phyloP scores from a whole-genome alignment of 2,113 vertebrate species.

The Antechinus flavipes region DNA sequence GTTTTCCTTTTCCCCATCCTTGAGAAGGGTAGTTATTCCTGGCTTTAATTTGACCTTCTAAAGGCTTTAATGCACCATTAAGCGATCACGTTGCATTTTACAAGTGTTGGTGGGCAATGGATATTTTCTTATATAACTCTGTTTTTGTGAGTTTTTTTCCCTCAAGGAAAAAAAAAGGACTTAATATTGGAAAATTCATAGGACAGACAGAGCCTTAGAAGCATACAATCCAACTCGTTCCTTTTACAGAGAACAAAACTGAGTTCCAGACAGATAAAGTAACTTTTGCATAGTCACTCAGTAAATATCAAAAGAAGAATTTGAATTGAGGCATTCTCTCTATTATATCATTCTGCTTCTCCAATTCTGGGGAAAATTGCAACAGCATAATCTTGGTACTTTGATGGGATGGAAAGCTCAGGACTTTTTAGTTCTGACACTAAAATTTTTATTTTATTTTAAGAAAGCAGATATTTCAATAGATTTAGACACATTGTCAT shows the following conservation, averaged over 20 bases:
- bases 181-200: background rate
- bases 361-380: background rate
- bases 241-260: background rate
- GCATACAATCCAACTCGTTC: background rate
- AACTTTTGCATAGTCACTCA: background rate
- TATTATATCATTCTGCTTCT: background rate
- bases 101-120: background rate
- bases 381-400: constrained; percentile 37
- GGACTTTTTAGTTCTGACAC: constrained; percentile 1
- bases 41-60: constrained; percentile 57
- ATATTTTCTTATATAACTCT: constrained; percentile 40
- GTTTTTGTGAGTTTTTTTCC: constrained; percentile 15
- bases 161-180: constrained; percentile 8
- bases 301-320: background rate
- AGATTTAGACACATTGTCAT: constrained; percentile 35
- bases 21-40: constrained; percentile 29
- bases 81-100: constrained; percentile 35
- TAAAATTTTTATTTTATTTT: background rate
- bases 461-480: background rate
- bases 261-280: background rate
- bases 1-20: constrained; percentile 31
- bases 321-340: background rate
- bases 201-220: background rate
- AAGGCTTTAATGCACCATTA: constrained; percentile 42
- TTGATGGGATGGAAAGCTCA: background rate